These are phyloP conservation scores for Lepus timidus DNA, from an alignment of 2,113 vertebrate genomes.

Conservation along the genomic window DNA sequence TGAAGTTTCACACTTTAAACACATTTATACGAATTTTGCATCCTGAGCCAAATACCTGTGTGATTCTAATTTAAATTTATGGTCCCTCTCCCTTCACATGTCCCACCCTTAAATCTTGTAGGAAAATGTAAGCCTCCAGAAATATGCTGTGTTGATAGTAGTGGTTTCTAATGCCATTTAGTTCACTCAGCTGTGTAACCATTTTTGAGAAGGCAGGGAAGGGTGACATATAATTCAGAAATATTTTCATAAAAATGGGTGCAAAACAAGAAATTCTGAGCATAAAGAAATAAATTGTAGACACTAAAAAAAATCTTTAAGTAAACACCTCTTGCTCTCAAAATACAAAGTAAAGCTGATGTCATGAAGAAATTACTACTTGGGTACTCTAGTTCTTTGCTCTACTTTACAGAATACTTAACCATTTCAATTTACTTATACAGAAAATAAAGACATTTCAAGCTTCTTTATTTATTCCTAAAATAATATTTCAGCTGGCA, in stretches of 20 bases:
- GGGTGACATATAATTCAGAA: conserved; percentile 61
- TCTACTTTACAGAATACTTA: background rate
- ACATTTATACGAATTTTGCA: conserved; percentile 8
- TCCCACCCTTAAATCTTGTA: background rate
- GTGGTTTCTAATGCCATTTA: conserved; percentile 41
- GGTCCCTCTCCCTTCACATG: background rate
- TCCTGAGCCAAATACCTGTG: conserved; percentile 26
- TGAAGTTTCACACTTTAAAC: conserved; percentile 58
- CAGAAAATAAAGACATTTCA: background rate
- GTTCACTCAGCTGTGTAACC: conserved; percentile 48
- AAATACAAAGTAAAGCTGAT: conserved; percentile 47
- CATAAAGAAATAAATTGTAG: conserved; percentile 55
- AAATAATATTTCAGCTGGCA: conserved; percentile 27
- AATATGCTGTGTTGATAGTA: background rate
- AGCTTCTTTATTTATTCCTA: conserved; percentile 25
- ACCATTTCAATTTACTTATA: conserved; percentile 23
- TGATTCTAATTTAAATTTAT: conserved; percentile 64
- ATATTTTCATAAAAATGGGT: conserved; percentile 65
- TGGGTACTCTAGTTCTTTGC: background rate
- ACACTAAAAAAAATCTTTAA: conserved; percentile 59
- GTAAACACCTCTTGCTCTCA: background rate
- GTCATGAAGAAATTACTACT: background rate
- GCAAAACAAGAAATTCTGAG: conserved; percentile 61
- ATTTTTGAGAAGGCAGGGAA: conserved; percentile 72
- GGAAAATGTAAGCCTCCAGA: conserved; percentile 39